These are phyloP conservation scores for Idaea aversata DNA, from an alignment of 2,888 invertebrate species.

Conservation along the genomic window DNA sequence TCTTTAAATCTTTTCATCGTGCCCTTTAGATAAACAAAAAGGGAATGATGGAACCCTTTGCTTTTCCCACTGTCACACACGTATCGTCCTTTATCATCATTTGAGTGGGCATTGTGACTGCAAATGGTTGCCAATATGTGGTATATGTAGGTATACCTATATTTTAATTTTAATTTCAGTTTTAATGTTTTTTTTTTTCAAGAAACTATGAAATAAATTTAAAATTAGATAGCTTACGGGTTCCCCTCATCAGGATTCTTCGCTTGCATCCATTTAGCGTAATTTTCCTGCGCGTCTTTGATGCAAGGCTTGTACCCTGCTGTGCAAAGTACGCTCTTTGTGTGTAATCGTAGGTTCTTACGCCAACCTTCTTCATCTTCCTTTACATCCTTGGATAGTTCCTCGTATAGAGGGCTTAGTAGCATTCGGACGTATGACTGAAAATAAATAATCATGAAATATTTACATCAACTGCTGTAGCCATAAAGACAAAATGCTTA, in stretches of 20 bases:
- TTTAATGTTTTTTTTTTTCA: neutral
- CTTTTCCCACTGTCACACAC: neutral
- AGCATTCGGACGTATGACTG: conserved; percentile 86
- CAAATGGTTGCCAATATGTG: neutral
- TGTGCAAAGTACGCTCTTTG: conserved; percentile 86
- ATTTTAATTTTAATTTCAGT: too few relatives aligned
- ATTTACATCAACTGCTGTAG: too few relatives aligned
- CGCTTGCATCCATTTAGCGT: conserved; percentile 86
- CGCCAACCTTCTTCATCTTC: conserved; percentile 84
- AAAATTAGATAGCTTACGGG: conserved; percentile 81
- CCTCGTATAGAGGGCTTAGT: conserved; percentile 86
- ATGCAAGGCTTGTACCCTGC: conserved; percentile 90
- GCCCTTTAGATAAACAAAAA: conserved; percentile 1
- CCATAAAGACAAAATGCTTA: too few relatives aligned
- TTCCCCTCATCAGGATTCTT: conserved; percentile 88
- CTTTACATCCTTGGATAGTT: conserved; percentile 71
- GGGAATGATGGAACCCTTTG: neutral
- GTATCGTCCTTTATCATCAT: conserved; percentile 7
- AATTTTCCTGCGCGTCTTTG: conserved; percentile 86
- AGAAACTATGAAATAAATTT: neutral
- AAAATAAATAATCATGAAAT: conserved; percentile 2
- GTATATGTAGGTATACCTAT: neutral
- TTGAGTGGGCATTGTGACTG: neutral
- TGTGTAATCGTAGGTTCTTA: conserved; percentile 83
- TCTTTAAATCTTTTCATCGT: neutral